phyloP scores from a whole-genome alignment of 2,113 vertebrate genomes.

The Hypomesus transpacificus region DNA sequence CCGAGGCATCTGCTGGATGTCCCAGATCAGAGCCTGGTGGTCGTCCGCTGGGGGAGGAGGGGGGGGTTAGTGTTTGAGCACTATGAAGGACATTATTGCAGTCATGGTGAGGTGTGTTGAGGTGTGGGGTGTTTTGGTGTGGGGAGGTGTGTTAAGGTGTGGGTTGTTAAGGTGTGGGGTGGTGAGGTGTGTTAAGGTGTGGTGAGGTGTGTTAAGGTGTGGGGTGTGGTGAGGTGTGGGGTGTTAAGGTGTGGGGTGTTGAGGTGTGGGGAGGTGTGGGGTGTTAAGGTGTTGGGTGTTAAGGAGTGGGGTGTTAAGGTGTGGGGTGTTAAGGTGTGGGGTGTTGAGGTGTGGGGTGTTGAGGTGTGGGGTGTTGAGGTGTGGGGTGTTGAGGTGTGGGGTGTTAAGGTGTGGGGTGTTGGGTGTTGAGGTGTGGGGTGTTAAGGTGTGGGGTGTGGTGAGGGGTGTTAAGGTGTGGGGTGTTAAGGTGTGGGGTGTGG shows the following conservation, averaged over 20 bases:
- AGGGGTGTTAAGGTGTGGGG: neutral
- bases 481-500: no score
- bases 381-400: no score
- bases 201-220: neutral
- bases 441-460: no score
- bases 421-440: neutral
- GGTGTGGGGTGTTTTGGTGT: no score
- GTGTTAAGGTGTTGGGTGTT: neutral
- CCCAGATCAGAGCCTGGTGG: slow-evolving; percentile 99
- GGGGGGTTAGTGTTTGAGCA: neutral
- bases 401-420: neutral
- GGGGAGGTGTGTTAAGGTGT: neutral
- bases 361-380: neutral
- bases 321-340: neutral
- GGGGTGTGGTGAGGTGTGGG: neutral
- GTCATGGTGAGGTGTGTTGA: neutral
- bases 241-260: no score
- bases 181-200: no score
- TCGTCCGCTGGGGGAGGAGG: slow-evolving; percentile 81
- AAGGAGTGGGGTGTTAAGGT: neutral
- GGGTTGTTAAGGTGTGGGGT: neutral
- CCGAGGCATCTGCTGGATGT: slow-evolving; percentile 98
- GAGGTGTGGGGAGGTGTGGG: neutral
- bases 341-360: neutral
- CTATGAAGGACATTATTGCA: neutral